Evolutionary conservation across 1,140 invertebrate species (phyloP).

Genomic region (Hylaeus volcanicus): DNA sequence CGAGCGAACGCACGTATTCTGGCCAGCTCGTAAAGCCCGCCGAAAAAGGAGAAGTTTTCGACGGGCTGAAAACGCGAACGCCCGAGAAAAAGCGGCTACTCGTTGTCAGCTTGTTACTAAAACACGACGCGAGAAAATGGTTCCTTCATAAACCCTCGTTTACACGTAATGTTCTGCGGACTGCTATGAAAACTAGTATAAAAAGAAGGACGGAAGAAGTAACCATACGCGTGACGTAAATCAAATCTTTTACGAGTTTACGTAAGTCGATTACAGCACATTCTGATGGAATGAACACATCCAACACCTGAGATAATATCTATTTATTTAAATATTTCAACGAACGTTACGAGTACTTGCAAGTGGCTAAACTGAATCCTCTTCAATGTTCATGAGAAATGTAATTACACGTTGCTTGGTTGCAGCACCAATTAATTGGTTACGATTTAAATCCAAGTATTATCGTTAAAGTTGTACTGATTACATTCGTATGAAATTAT

Average conservation of each 20-base stretch:
- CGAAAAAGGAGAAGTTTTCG: neutral
- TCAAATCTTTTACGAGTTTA: neutral
- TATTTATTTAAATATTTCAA: neutral
- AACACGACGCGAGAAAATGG: neutral
- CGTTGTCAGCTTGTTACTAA: neutral
- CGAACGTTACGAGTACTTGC: neutral
- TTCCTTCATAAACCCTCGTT: neutral
- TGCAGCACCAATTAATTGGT: too few species aligned
- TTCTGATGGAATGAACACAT: neutral
- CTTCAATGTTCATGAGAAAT: too few species aligned
- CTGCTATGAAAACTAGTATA: neutral
- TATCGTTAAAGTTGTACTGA: too few species aligned
- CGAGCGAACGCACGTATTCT: constrained; percentile 50
- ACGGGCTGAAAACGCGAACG: constrained; percentile 14
- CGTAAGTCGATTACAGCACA: neutral
- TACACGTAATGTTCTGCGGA: neutral
- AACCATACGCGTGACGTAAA: neutral
- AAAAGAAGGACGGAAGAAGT: neutral
- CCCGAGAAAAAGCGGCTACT: neutral
- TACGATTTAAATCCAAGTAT: too few species aligned
- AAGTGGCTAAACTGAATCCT: neutral
- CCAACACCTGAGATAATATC: neutral
- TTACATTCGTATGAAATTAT: too few species aligned
- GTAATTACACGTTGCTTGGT: too few species aligned
- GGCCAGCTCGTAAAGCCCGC: constrained; percentile 46